These are phyloP conservation scores for Alloplasta piceator DNA, from an alignment of 2,888 invertebrate species.

Conservation along the genomic window DNA sequence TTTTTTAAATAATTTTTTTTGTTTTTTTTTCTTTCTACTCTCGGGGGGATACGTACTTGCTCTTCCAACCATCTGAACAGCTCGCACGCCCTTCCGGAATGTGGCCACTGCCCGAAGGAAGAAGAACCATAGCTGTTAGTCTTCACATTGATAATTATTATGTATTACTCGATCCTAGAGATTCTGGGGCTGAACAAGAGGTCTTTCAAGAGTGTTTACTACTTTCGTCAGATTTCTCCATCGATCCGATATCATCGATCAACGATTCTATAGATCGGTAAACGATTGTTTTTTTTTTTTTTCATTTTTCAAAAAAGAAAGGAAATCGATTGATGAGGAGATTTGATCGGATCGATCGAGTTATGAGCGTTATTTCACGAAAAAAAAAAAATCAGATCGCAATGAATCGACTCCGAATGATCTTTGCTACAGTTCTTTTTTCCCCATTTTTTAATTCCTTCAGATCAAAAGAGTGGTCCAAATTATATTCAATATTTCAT, in stretches of 20 bases:
- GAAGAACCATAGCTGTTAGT: constrained; percentile 85
- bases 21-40: constrained; percentile 78
- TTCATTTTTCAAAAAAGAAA: not conserved
- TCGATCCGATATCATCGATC: constrained; percentile 54
- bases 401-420: constrained; percentile 13
- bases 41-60: constrained; percentile 94
- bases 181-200: constrained; percentile 56
- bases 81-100: constrained; percentile 99
- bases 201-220: not conserved
- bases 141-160: constrained; percentile 73
- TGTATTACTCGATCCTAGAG: constrained; percentile 64
- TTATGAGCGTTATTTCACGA: constrained; percentile 36
- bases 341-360: constrained; percentile 18
- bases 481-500: too few species aligned
- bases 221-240: constrained; percentile 65
- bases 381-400: constrained; percentile 30
- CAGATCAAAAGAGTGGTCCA: too few species aligned
- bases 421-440: too few species aligned
- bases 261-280: too few species aligned
- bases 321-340: constrained; percentile 6
- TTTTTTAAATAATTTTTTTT: constrained; percentile 23
- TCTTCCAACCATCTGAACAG: constrained; percentile 99
- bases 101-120: constrained; percentile 94
- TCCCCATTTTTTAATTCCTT: too few species aligned
- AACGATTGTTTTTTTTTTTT: too few species aligned